phyloP scores from a whole-genome alignment of 53 echinoderm and acorn worm species.

The Zoroaster sp. region DNA sequence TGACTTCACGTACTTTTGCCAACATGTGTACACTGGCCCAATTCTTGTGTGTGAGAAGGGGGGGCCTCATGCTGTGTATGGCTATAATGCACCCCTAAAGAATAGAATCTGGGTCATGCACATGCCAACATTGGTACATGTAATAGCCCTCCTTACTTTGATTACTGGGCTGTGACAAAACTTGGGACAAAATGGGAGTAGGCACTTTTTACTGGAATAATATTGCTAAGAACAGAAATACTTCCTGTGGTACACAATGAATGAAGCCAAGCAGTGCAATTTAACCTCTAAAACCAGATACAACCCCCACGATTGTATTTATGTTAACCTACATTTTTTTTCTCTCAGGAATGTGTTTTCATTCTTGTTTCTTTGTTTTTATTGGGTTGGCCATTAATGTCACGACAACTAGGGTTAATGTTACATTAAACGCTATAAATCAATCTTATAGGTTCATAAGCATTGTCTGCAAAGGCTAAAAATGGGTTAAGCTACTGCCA shows the following conservation, averaged over 20 bases:
- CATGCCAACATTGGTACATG: constrained; percentile 11
- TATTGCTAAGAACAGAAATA: background rate
- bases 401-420: background rate
- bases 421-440: constrained; percentile 10
- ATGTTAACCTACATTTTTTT: constrained; percentile 8
- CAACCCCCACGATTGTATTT: background rate
- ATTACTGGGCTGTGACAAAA: constrained; percentile 42
- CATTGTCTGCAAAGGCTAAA: too few relatives aligned
- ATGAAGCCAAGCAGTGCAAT: background rate
- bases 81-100: constrained; percentile 29
- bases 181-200: background rate
- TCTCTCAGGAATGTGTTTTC: background rate
- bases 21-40: constrained; percentile 31
- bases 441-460: constrained; percentile 4
- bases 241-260: background rate
- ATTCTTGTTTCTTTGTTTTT: background rate
- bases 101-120: constrained; percentile 46
- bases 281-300: constrained; percentile 46
- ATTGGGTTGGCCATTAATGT: constrained; percentile 17
- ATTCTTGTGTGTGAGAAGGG: constrained; percentile 12
- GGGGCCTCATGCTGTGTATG: background rate
- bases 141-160: constrained; percentile 30
- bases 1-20: constrained; percentile 14
- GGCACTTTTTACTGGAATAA: background rate
- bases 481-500: constrained; percentile 15